Evolutionary conservation across 2,888 invertebrate species (phyloP).

Genomic region (Myopa testacea): DNA sequence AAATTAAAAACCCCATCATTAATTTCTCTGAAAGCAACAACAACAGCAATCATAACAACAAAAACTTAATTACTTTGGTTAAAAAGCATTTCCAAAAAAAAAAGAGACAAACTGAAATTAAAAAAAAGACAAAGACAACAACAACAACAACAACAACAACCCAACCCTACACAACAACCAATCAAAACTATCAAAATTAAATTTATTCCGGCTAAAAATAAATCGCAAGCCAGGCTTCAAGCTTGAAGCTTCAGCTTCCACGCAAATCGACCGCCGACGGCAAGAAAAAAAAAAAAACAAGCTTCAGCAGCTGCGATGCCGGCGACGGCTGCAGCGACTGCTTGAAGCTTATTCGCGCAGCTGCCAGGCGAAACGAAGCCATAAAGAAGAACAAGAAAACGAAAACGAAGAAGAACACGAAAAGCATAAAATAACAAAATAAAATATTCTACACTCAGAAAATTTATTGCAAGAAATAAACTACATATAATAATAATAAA

Average conservation of each 20-base stretch:
- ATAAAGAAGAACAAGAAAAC: slow-evolving; percentile 12
- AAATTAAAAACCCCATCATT: slow-evolving; percentile 41
- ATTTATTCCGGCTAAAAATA: slow-evolving; percentile 6
- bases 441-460: slow-evolving; percentile 46
- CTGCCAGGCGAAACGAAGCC: slow-evolving; percentile 8
- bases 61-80: neutral
- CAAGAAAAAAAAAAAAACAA: neutral
- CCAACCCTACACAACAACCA: neutral
- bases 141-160: neutral
- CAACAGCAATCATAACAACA: neutral
- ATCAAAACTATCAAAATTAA: slow-evolving; percentile 7
- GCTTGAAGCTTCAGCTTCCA: no score
- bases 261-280: neutral
- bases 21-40: slow-evolving; percentile 13
- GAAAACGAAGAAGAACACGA: neutral
- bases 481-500: slow-evolving; percentile 12
- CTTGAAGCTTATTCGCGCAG: slow-evolving; percentile 22
- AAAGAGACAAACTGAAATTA: slow-evolving; percentile 45
- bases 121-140: slow-evolving; percentile 2
- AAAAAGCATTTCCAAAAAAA: slow-evolving; percentile 3
- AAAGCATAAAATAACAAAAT: neutral
- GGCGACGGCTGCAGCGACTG: neutral
- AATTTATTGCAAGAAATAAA: slow-evolving; percentile 43
- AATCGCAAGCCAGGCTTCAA: slow-evolving; percentile 12
- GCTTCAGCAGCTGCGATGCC: neutral